phyloP scores from a whole-genome alignment of 2,797 vertebrate species.

The Gymnocypris eckloni region DNA sequence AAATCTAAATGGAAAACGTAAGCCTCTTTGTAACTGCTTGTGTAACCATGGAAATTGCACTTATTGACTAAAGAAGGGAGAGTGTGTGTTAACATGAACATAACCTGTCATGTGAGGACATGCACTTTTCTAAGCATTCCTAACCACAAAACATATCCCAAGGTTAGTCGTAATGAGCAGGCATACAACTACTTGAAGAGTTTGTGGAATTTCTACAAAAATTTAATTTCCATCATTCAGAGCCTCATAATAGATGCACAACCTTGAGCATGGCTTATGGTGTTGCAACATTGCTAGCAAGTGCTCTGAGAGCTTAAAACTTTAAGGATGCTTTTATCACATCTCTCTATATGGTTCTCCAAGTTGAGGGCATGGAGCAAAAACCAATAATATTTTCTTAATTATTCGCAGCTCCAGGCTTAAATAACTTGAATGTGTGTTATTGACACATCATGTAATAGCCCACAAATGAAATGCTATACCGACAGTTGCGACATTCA shows the following conservation, averaged over 20 bases:
- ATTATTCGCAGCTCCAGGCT: background rate
- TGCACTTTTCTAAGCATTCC: constrained; percentile 34
- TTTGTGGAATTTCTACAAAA: constrained; percentile 39
- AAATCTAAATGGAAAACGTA: background rate
- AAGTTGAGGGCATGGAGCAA: constrained; percentile 3
- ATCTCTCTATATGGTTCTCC: constrained; percentile 10
- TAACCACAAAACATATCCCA: constrained; percentile 27
- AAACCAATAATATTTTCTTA: background rate
- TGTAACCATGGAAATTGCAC: constrained; percentile 47
- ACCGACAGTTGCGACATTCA: background rate
- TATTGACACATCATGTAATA: background rate
- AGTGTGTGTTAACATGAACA: constrained; percentile 17
- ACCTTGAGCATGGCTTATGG: constrained; percentile 30
- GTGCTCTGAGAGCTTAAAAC: constrained; percentile 28
- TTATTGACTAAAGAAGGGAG: background rate
- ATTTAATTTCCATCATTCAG: constrained; percentile 37
- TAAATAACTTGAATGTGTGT: constrained; percentile 19
- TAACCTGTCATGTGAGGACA: constrained; percentile 1
- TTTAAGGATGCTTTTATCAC: constrained; percentile 1
- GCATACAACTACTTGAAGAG: constrained; percentile 21
- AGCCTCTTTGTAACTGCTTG: constrained; percentile 10
- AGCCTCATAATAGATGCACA: constrained; percentile 26
- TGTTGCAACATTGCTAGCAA: background rate
- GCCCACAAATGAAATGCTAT: background rate
- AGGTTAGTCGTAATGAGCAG: constrained; percentile 34